Base-by-base conservation (phyloP, 1,140 invertebrate genomes). In the Cotesia vestalis region DNA sequence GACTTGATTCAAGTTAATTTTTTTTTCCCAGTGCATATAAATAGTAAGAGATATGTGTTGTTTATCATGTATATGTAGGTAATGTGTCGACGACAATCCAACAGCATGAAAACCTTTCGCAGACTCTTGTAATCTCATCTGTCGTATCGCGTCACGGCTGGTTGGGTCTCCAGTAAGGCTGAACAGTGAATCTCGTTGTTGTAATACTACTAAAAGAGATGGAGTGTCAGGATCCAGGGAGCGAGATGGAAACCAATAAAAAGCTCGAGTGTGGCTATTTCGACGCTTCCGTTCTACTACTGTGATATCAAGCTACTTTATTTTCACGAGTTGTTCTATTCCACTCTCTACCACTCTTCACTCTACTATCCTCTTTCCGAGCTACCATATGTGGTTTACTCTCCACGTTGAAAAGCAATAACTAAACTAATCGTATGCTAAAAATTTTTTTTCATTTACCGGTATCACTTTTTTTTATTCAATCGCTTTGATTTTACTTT, bases 91-190 rank as follows among this genome's bases (percentile, higher is more conserved):
- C 40, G 40, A 46, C 40, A 46, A 46, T 46, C 40, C 40, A 46
- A 46, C 11, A 46, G 40, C 40, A 46, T 46, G 40, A 8, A 46
- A 46, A 46, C 40, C 40, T 59, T 27, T 27, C 20, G 20, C 27
- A 59, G 8, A 59, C 17, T 59, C 8, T 20, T 27, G 57, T 59
- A 59, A 59, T 59, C 57, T 59, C 57, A 11, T 59, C 57, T 59
- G 57, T 59, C 57, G 14, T 20, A 59, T 59, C 17, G 14, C 27
- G 57, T 59, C 57, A 59, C 20, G 57, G 57, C 4, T 59, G 57
- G 57, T 59, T 59, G 57, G 57, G 27, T 59, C 57, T 59, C 20
- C 57, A 59, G 57, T 59, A 59, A 59, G 27, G 57, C 20, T 59
- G 20, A 59, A 20, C 20, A 8, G 17, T 27, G 9, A 17, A 59